Evolutionary conservation across 2,888 invertebrate species (phyloP), one percentile per base, ranked within the genome.

Genomic region (Xiphydria camelus): DNA sequence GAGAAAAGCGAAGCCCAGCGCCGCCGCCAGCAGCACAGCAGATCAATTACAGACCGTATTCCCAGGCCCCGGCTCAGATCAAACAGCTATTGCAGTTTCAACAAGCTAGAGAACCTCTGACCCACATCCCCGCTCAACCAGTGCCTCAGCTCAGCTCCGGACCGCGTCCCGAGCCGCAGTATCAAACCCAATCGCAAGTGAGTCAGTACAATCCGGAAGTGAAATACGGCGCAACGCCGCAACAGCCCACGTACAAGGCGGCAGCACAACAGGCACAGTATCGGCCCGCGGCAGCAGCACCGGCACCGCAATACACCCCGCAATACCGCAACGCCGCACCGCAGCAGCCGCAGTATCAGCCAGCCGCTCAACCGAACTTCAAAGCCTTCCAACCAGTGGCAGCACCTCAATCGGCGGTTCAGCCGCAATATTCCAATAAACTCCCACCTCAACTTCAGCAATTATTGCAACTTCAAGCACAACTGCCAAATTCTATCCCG

Each of bases 61-160:
- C 64, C 10, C 67, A 73, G 15, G 71, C 67, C 1, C 70, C 73
- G 2, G 40, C 57, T 2, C 58, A 64, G 9, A 69, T 75, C 15
- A 61, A 67, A 41, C 66, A 72, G 35, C 53, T 75, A 14, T 41
- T 73, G n/a, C 62, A 69, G 4, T 53, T 59, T 2, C 72, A 73
- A 42, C 62, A 65, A 31, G 60, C 61, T 4, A 65, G 68, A 2
- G 62, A 69, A 5, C 72, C 74, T 0, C 41, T 73, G n/a, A 62
- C 70, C 1, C 61, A 67, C 12, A 51, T 75, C 36, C 72, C 70
- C 1, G 19, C 57, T 1, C 64, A 65, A 23, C 59, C 62, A 6
- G 47, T 55, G 4, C 63, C 69, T 2, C 59, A 62, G n/a, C 39
- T 70, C 3, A 55, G 53, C 1, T 43, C 57, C 2, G 36, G 48